Evolutionary conservation across 1,140 invertebrate species (phyloP).

Genomic region (Panagrolaimus sp.): DNA sequence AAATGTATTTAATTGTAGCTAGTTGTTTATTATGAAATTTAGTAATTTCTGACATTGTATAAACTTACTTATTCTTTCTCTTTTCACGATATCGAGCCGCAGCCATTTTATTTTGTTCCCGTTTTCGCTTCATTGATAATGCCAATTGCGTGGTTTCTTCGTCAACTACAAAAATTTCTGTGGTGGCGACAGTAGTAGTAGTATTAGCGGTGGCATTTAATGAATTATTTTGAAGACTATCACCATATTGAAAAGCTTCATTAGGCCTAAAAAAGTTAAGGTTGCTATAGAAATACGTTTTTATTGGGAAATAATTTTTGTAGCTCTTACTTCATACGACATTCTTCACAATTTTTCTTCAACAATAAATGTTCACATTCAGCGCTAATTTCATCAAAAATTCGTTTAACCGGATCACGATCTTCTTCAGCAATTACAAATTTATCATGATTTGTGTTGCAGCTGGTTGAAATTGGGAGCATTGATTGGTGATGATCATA

Average conservation of each 20-base stretch:
- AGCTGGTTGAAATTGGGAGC: neutral
- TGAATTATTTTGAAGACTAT: too few species aligned
- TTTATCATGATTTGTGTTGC: neutral
- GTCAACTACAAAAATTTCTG: neutral
- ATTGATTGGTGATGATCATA: too few species aligned
- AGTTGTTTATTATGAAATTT: neutral
- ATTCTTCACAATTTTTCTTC: conserved; percentile 1
- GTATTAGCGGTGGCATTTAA: too few species aligned
- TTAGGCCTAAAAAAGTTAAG: too few species aligned
- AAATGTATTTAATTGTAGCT: neutral
- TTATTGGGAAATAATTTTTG: too few species aligned
- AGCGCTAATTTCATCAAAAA: conserved; percentile 1
- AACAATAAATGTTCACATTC: conserved; percentile 4
- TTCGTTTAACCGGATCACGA: neutral
- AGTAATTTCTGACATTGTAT: too few species aligned
- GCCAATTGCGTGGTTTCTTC: conserved; percentile 1
- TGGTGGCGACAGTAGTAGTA: too few species aligned
- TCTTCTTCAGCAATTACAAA: neutral
- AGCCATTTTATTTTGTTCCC: conserved; percentile 11
- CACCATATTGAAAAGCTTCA: too few species aligned
- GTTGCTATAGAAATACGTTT: too few species aligned
- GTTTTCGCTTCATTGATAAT: conserved; percentile 13
- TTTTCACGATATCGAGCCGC: neutral
- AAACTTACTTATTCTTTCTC: conserved; percentile 2
- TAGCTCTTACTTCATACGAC: neutral